Evolutionary conservation across 1,140 invertebrate species (phyloP), one percentile per base, ranked within the genome.

Genomic region (Ceratina australensis): DNA sequence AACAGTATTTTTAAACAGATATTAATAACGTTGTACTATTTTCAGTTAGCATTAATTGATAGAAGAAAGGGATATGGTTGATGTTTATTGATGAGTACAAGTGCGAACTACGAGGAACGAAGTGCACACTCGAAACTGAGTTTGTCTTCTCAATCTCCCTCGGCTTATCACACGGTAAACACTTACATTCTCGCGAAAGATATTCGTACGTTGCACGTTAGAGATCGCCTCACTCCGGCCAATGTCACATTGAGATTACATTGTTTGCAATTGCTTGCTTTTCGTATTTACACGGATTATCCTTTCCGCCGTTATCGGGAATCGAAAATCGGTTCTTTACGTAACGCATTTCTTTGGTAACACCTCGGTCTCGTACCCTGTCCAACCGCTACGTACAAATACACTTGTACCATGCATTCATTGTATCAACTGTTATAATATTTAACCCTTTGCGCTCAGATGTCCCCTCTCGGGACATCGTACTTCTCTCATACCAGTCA

Each of bases 161-260:
- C 64, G 20, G 24, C 80, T 85, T 85, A 85, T 85, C 84, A 79
- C 72, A 42, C 20, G 49, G 75, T 76, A 84, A 85, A 84, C 68
- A 84, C 60, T 64, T 79, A 28, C 52, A 67, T 75, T 15, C 67
- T 67, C 49, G 47, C 68, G 50, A 79, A 72, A 79, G 64, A 82
- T 79, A 85, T 28, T 56, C 57, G 61, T 18, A 7, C 60, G 66
- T 63, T 80, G 54, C 74, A 78, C 66, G 67, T 77, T 78, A 80
- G 59, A 78, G 59, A 78, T 72, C 54, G 56, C 33, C 33, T 42
- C 56, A 64, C 72, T 80, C 8, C 69, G 82, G 74, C 86, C 88
- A 89, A 89, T 87, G 88, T 89, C 86, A 89, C 87, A 89, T 88
- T 88, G 88, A 88, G 88, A 89, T 89, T 89, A 88, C 79, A 88